Conservation (phyloP, 2,113 vertebrate genomes). For the Malaclemys terrapin region DNA sequence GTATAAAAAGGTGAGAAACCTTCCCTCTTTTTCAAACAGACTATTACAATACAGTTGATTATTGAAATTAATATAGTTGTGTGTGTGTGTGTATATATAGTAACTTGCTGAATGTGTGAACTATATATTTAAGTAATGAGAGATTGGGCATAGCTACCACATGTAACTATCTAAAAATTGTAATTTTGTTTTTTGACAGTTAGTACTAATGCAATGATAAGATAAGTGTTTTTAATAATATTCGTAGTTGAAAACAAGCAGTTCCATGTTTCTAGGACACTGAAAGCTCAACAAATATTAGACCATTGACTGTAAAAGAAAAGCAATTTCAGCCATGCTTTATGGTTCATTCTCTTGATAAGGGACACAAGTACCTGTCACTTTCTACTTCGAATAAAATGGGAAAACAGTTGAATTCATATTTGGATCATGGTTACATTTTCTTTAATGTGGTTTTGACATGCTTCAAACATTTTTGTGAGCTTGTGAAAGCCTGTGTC, state of each 20-base stretch:
- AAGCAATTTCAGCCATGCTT: slow-evolving; percentile 40
- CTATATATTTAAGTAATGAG: slow-evolving; percentile 12
- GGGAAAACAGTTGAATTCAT: slow-evolving; percentile 35
- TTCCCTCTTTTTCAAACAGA: not conserved
- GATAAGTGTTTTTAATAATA: slow-evolving; percentile 68
- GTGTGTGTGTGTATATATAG: not conserved
- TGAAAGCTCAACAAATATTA: slow-evolving; percentile 47
- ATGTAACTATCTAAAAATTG: not conserved
- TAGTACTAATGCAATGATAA: not conserved
- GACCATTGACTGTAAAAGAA: slow-evolving; percentile 51
- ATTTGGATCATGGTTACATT: slow-evolving; percentile 63
- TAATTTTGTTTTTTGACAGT: not conserved
- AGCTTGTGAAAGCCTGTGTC: slow-evolving; percentile 57
- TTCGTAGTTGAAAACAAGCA: slow-evolving; percentile 46
- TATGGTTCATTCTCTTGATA: slow-evolving; percentile 49
- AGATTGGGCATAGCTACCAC: not conserved
- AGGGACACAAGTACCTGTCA: slow-evolving; percentile 48
- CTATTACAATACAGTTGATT: not conserved
- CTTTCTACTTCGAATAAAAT: slow-evolving; percentile 28
- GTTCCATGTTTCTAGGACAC: slow-evolving; percentile 60
- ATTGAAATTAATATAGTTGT: not conserved
- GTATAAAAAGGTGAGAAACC: not conserved
- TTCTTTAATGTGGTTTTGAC: slow-evolving; percentile 59
- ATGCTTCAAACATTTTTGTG: slow-evolving; percentile 3
- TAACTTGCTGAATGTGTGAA: slow-evolving; percentile 39